Percentiles rank a stretch among this genome's conserved stretches.
These are phyloP conservation scores for Zenarchopterus dispar DNA, from an alignment of 2,797 vertebrate genomes.

Conservation along the genomic window DNA sequence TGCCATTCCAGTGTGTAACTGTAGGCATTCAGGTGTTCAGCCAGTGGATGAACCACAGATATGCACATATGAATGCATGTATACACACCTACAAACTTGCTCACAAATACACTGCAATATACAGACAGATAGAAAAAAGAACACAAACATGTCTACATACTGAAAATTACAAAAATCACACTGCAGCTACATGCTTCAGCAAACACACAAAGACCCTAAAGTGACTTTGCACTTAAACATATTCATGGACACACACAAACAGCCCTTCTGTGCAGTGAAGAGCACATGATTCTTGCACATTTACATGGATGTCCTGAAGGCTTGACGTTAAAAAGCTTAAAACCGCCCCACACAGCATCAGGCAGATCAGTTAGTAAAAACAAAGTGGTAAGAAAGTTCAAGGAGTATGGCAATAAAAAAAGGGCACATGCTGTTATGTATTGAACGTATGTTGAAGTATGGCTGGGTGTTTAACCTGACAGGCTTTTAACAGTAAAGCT, in stretches of 20 bases:
- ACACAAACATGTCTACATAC: neutral
- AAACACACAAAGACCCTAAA: slow-evolving; percentile 55
- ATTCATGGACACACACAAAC: slow-evolving; percentile 36
- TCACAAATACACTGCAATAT: too few species aligned
- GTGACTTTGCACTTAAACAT: slow-evolving; percentile 31
- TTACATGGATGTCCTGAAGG: slow-evolving; percentile 51
- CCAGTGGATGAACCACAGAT: slow-evolving; percentile 45
- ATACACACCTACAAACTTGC: slow-evolving; percentile 11
- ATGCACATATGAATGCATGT: slow-evolving; percentile 16
- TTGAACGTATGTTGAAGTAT: too few species aligned
- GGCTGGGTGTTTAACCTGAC: too few species aligned
- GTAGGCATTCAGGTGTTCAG: slow-evolving; percentile 66
- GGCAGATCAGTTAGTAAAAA: neutral
- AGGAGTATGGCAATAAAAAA: neutral
- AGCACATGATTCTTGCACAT: slow-evolving; percentile 43
- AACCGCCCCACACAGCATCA: neutral
- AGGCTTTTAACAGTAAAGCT: too few species aligned
- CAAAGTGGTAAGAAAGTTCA: neutral
- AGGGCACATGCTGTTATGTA: neutral
- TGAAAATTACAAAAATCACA: slow-evolving; percentile 16
- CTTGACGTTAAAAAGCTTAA: slow-evolving; percentile 11
- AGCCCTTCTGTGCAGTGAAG: slow-evolving; percentile 40
- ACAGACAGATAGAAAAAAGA: neutral
- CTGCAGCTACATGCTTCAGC: slow-evolving; percentile 36
- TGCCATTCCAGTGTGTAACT: slow-evolving; percentile 64